Conservation (phyloP, 1,140 invertebrate genomes). For the Eciton burchellii region DNA sequence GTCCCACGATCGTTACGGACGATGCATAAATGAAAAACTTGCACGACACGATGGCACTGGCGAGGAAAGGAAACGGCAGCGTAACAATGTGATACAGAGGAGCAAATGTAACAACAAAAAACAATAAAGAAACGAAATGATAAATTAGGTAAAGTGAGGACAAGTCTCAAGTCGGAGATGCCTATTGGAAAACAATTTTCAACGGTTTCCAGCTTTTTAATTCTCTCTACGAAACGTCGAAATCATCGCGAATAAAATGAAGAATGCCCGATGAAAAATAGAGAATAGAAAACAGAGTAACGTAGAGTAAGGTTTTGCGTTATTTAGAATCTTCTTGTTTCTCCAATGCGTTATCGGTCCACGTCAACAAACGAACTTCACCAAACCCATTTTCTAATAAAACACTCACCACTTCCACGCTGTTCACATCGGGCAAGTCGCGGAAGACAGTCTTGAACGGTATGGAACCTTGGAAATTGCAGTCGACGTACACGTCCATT, state of each 20-base stretch:
- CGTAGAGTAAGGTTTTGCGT: neutral
- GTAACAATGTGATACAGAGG: neutral
- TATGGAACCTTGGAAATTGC: constrained; percentile 86
- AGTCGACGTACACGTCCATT: constrained; percentile 87
- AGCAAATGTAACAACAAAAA: neutral
- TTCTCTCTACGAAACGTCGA: too few species aligned
- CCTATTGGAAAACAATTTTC: too few species aligned
- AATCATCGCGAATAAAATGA: neutral
- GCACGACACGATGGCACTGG: constrained; percentile 5
- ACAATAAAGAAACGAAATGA: too few species aligned
- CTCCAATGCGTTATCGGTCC: too few species aligned
- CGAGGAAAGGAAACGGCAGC: neutral
- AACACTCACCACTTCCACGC: constrained; percentile 77
- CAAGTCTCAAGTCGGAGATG: too few species aligned
- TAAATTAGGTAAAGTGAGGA: too few species aligned
- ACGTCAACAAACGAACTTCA: too few species aligned
- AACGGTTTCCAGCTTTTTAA: too few species aligned
- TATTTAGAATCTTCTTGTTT: too few species aligned
- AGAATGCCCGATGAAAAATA: neutral
- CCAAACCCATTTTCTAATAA: neutral
- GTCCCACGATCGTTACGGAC: constrained; percentile 78
- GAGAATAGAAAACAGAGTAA: neutral
- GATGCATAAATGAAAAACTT: constrained; percentile 57
- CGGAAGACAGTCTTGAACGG: constrained; percentile 84
- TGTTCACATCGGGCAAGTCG: constrained; percentile 81